Base-by-base conservation (phyloP, 2,113 vertebrate species). In the Lepus timidus region DNA sequence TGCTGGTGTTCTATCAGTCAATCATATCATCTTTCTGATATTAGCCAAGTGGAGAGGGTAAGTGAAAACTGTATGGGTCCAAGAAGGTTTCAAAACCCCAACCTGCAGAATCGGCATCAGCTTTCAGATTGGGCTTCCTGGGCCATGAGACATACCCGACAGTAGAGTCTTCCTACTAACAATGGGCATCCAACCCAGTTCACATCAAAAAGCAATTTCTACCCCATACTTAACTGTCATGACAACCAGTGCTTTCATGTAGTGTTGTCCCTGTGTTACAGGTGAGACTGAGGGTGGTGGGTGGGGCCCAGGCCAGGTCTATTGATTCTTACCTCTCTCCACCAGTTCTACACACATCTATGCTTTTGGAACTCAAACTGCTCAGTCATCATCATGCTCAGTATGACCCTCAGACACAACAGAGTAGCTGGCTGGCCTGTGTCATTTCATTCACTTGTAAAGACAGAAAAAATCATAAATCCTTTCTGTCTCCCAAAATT, bases 1-100 rank as follows among this genome's bases (percentile, higher is more conserved):
- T 91, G 88, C 85, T 95, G 78, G 81, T 33, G 33, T 91, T 80
- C 96, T 90, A 88, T 96, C 90, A 96, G 94, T 95, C 97, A 92
- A 95, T 97, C 97, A 87, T 67, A 89, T 79, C 81, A 97, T 96
- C 85, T 79, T 94, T 85, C 80, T 78, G 88, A 95, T 10, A 3
- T 86, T 55, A 75, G 29, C 55, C 27, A 88, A 86, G 33, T 61
- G 64, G 64, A 95, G 52, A 82, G 49, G 52, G 67, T 85, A 83
- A 88, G 74, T 6, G 64, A 90, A 93, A 95, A 79, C 62, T 52
- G 27, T n/a, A 52, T 29, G 55, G 85, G 80, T 78, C 93, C 55
- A 58, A 85, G 68, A 64, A 83, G 64, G 36, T 58, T 90, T 95
- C 71, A 61, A 92, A 89, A 95, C 44, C 62, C 75, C 23, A 88